Evolutionary conservation across 1,140 invertebrate genomes (phyloP), one percentile per base, ranked within the genome.

Genomic region (Scaptomyza pallida): DNA sequence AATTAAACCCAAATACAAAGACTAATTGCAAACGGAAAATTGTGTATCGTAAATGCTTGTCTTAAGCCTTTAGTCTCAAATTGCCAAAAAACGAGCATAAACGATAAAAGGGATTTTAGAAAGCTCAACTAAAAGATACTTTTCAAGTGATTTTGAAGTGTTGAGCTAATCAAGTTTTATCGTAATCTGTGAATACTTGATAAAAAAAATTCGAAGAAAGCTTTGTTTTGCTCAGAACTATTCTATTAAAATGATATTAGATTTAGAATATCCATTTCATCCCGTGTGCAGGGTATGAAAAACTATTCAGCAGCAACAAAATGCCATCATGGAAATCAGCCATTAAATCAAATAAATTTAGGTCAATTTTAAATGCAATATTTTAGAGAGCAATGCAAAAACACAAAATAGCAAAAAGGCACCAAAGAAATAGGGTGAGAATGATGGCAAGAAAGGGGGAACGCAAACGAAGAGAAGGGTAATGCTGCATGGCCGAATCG

Each of bases 321-420:
- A 40, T 52, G 21, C 40, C 51, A 72, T 62, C 45, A 57, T 55
- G 55, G 52, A 68, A 85, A 56, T 47, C 51, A 62, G 61, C 26
- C 41, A 50, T 61, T 54, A 73, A 76, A 72, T 67, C 59, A 79
- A 60, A 55, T 64, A 33, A 47, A 78, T 75, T 54, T 19, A 1
- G 41, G 52, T 78, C 55, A 57, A 57, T 54, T 79, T 69, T 50
- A 50, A 60, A 51, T 56, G 40, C 21, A 70, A 72, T 64, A 48
- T 41, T 55, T 48, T 55, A 41, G 40, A 33, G 13, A 69, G 48
- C n/a, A 52, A 10, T 17, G 3, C n/a, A 56, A 19, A 83, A 35
- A 50, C 17, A 78, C 6, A 41, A 30, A 8, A n/a, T 17, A 60
- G 37, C 6, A 30, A 33, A 19, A 23, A 12, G 1, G 12, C 3